Conservation (phyloP, 2,113 vertebrate genomes). For the Raja brachyura region DNA sequence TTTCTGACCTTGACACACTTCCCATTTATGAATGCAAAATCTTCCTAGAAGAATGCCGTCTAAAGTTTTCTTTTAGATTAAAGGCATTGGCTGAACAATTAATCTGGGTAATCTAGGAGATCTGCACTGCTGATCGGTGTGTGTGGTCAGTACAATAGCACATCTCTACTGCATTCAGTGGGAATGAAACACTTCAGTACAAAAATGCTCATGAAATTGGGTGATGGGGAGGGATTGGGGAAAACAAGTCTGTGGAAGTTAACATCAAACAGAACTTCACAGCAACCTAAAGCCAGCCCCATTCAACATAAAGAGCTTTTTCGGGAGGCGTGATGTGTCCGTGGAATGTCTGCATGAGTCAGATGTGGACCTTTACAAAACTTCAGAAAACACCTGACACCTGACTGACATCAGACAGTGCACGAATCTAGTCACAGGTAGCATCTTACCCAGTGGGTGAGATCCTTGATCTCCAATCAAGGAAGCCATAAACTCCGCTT, state of each 20-base stretch:
- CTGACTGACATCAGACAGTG: constrained; percentile 8
- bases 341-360: not conserved
- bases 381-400: constrained; percentile 19
- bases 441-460: not conserved
- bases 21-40: not conserved
- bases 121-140: not conserved
- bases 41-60: not conserved
- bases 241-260: not conserved
- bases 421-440: not conserved
- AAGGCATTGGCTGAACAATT: not conserved
- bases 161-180: not conserved
- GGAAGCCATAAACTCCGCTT: not conserved
- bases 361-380: not conserved
- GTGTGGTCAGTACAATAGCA: not conserved
- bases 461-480: not conserved
- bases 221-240: not conserved
- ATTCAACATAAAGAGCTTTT: not conserved
- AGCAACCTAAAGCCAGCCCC: not conserved
- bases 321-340: not conserved
- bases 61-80: not conserved
- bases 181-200: not conserved
- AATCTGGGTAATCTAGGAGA: not conserved
- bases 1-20: not conserved
- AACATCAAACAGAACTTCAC: not conserved
- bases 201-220: not conserved